These are phyloP conservation scores for Ophion obscuratus DNA, from an alignment of 2,888 invertebrate species.

Conservation along the genomic window DNA sequence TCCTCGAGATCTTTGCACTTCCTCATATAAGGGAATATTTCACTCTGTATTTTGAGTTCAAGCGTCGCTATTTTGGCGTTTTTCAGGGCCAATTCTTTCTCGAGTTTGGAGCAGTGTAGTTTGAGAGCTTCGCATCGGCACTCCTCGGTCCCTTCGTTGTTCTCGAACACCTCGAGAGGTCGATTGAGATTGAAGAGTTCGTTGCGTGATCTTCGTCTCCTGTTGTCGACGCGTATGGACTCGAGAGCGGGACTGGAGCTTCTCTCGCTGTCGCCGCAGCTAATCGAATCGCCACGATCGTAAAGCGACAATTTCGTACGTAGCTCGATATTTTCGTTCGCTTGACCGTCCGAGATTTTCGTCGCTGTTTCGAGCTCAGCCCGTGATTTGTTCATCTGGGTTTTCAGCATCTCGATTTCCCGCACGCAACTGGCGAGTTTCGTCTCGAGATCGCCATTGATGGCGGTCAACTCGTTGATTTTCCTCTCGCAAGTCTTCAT, in stretches of 20 bases:
- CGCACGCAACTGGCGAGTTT: conserved; percentile 1
- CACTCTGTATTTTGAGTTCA: conserved; percentile 77
- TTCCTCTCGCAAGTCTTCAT: not conserved
- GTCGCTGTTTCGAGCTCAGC: not conserved
- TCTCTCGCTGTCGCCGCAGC: conserved; percentile 70
- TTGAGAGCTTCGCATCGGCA: conserved; percentile 66
- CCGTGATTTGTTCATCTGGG: conserved; percentile 12
- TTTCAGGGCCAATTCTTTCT: conserved; percentile 76
- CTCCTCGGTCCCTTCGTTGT: conserved; percentile 45
- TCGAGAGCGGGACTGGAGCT: conserved; percentile 73
- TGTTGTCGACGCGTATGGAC: conserved; percentile 62
- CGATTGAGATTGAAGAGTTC: conserved; percentile 75
- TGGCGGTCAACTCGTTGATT: not conserved
- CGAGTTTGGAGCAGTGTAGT: conserved; percentile 73
- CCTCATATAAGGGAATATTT: conserved; percentile 77
- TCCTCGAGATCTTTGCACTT: conserved; percentile 78
- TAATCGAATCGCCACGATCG: conserved; percentile 79
- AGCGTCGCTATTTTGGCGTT: conserved; percentile 78
- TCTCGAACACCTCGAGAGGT: conserved; percentile 67
- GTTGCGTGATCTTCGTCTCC: conserved; percentile 72
- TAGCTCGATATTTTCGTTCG: conserved; percentile 34
- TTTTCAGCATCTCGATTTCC: conserved; percentile 25
- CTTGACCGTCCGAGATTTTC: conserved; percentile 1
- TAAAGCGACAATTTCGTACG: conserved; percentile 76
- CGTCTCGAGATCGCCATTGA: conserved; percentile 6